Conservation (phyloP, 2,113 vertebrate species). For the Apus apus region DNA sequence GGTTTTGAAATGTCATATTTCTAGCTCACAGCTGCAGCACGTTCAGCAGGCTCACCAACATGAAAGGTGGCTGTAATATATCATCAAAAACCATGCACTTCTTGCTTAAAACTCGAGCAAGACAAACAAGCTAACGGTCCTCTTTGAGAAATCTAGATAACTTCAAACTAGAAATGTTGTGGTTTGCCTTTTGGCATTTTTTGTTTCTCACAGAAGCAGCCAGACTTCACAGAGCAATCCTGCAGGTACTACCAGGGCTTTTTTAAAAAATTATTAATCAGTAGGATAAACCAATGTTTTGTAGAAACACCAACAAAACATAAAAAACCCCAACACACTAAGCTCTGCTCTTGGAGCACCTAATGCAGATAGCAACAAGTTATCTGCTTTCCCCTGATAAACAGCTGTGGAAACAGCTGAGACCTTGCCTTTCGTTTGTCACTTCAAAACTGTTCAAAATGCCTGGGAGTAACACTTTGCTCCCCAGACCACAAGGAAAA, state of each 20-base stretch:
- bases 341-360: background rate
- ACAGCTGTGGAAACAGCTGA: slow-evolving; percentile 9
- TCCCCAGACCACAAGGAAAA: background rate
- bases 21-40: background rate
- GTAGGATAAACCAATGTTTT: background rate
- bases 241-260: background rate
- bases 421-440: background rate
- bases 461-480: background rate
- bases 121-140: background rate
- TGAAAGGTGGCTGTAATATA: background rate
- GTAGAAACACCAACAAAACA: background rate
- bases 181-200: background rate
- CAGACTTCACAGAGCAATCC: background rate
- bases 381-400: slow-evolving; percentile 32
- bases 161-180: background rate
- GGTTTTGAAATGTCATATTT: background rate
- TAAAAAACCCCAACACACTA: background rate
- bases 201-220: background rate
- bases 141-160: background rate
- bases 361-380: background rate
- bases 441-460: background rate
- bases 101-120: background rate
- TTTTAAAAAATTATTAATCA: background rate
- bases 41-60: background rate
- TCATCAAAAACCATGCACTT: background rate